Conservation (phyloP, 2,888 invertebrate genomes). For the Apeira syringaria region DNA sequence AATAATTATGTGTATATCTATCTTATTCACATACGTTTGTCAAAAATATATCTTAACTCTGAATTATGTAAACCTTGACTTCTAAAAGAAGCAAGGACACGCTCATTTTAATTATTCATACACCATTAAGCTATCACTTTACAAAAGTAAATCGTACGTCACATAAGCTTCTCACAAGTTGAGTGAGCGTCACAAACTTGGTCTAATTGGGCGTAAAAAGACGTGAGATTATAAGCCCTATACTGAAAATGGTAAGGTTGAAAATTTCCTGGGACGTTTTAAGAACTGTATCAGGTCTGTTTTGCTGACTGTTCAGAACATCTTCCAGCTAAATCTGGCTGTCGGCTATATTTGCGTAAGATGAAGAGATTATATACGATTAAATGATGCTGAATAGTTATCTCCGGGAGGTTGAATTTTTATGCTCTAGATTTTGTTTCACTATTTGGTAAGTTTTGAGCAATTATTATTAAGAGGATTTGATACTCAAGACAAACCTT, state of each 20-base stretch:
- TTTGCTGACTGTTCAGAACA: conserved; percentile 38
- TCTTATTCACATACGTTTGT: too few species aligned
- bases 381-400: too few species aligned
- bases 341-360: conserved; percentile 37
- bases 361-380: conserved; percentile 25
- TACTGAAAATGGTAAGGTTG: background rate
- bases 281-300: conserved; percentile 24
- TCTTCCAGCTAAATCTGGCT: conserved; percentile 39
- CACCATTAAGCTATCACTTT: conserved; percentile 20
- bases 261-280: conserved; percentile 8
- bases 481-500: too few species aligned
- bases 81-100: background rate
- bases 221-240: conserved; percentile 16
- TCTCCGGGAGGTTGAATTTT: too few species aligned
- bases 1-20: too few species aligned
- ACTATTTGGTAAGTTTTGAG: too few species aligned
- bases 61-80: background rate
- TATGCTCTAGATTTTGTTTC: too few species aligned
- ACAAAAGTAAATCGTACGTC: conserved; percentile 20
- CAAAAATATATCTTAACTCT: too few species aligned
- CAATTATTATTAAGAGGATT: too few species aligned
- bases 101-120: conserved; percentile 17
- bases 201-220: conserved; percentile 27
- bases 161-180: conserved; percentile 16
- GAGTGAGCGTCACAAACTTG: conserved; percentile 22